These are phyloP conservation scores for Ceratotherium simum DNA, from an alignment of 2,113 vertebrate genomes.

Conservation along the genomic window DNA sequence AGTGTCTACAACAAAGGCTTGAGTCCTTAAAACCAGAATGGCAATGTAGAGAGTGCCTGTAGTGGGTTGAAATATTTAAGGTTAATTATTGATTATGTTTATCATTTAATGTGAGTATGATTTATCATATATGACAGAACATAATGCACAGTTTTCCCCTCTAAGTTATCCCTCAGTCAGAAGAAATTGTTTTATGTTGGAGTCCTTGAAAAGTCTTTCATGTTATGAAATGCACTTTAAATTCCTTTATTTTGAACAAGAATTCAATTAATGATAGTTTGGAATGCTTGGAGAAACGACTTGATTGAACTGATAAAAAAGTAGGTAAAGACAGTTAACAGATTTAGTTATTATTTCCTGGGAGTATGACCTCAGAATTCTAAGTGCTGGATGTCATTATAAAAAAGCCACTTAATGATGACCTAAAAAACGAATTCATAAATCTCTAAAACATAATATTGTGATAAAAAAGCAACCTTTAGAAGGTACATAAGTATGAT, in stretches of 20 bases:
- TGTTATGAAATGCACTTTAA: background rate
- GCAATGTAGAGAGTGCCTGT: background rate
- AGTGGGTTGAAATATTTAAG: background rate
- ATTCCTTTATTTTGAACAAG: conserved; percentile 34
- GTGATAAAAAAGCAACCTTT: background rate
- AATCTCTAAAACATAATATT: conserved; percentile 3
- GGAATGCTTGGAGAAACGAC: background rate
- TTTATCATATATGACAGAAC: background rate
- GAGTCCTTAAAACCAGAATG: background rate
- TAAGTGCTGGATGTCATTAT: background rate
- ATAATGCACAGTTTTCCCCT: background rate
- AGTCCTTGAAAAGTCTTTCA: background rate
- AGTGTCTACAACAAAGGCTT: background rate
- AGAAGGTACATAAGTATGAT: background rate
- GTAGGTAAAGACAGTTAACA: background rate
- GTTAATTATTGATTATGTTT: background rate
- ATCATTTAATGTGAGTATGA: background rate
- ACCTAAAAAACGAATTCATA: background rate
- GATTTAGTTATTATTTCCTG: background rate
- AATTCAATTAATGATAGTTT: conserved; percentile 14
- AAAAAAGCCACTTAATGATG: background rate
- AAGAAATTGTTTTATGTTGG: conserved; percentile 1
- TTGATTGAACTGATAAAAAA: background rate
- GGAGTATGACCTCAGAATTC: background rate
- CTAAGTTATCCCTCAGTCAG: background rate